These are phyloP conservation scores for Caradrina kadenii DNA, from an alignment of 2,888 invertebrate species.

Conservation along the genomic window DNA sequence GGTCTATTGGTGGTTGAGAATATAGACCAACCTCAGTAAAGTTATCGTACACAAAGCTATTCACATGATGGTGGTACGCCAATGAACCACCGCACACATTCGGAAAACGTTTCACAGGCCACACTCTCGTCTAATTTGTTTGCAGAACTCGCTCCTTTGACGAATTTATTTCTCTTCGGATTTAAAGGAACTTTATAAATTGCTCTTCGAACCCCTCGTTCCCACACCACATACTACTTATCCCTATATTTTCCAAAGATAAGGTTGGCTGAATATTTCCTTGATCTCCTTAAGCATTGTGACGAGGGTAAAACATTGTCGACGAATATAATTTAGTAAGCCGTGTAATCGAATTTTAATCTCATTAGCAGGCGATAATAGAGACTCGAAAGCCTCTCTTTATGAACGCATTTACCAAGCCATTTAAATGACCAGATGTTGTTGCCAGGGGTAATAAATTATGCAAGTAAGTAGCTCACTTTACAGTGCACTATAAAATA, in stretches of 20 bases:
- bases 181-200: constrained; percentile 54
- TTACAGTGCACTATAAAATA: constrained; percentile 27
- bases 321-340: constrained; percentile 70
- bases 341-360: constrained; percentile 77
- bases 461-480: constrained; percentile 39
- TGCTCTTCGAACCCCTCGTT: constrained; percentile 27
- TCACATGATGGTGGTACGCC: constrained; percentile 12
- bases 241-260: constrained; percentile 46
- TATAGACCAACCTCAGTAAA: constrained; percentile 1
- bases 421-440: constrained; percentile 61
- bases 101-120: constrained; percentile 27
- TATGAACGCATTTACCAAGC: constrained; percentile 62
- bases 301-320: constrained; percentile 68
- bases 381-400: constrained; percentile 67
- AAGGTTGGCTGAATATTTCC: constrained; percentile 48
- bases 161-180: constrained; percentile 53
- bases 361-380: constrained; percentile 75
- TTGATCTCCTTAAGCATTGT: constrained; percentile 60
- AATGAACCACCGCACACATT: constrained; percentile 31
- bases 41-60: not conserved
- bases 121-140: constrained; percentile 54
- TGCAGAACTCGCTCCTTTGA: constrained; percentile 50
- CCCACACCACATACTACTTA: constrained; percentile 21
- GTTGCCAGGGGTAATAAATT: constrained; percentile 44
- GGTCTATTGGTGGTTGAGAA: not conserved